Evolutionary conservation across 2,113 vertebrate species (phyloP), one percentile per base, ranked within the genome.

Genomic region (Mola mola): DNA sequence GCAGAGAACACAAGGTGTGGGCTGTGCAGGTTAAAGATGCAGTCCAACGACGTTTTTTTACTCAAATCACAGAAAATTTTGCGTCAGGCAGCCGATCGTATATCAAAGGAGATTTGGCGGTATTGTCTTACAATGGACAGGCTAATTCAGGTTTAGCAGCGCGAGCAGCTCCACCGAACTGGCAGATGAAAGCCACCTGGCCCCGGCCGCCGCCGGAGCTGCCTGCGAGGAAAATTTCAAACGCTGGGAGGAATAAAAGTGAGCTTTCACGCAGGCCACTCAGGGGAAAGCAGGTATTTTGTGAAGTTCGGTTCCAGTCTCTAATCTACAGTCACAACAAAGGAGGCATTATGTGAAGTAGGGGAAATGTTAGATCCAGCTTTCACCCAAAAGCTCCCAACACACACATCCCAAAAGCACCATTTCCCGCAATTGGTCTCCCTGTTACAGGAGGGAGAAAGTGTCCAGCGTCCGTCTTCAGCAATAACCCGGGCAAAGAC

Each of bases 251-350:
- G 74, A 86, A 78, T 82, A 83, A 86, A 75, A n/a, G 85, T 80
- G 75, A 33, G 87, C 90, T 91, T 90, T 89, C 88, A 94, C 91
- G 91, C 89, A 60, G 87, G 85, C 72, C 76, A n/a, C 88, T 83
- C 78, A 57, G 67, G 85, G 83, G 89, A 68, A 53, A 73, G 85
- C 81, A 66, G 65, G 75, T 80, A 59, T 58, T 83, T 42, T 70
- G 80, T 89, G 76, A 77, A 86, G 87, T 88, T 81, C 61, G 80
- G 86, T 89, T 93, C 88, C 78, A 75, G 56, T 87, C 82, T 86
- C 69, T 88, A 84, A 90, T 91, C 82, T 81, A 52, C 89, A 81
- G 85, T 84, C 81, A 86, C 91, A 94, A 96, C 94, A 97, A 93
- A 88, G 87, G 84, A 55, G 50, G 78, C 84, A 87, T 94, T 95